Evolutionary conservation across 2,888 invertebrate genomes (phyloP).

Genomic region (Sipha maydis): DNA sequence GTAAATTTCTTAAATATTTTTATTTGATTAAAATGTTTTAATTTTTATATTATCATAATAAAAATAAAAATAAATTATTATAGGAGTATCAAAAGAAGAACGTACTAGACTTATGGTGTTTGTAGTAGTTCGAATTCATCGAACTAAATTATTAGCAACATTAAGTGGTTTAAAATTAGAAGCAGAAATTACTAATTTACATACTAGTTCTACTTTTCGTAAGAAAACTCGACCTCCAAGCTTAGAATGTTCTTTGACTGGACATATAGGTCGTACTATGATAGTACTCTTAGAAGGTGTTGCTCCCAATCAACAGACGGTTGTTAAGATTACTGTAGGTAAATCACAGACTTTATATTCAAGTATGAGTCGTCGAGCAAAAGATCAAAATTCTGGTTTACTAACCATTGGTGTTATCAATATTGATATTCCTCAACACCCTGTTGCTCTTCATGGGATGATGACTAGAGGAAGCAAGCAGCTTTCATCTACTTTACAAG

Average conservation of each 20-base stretch:
- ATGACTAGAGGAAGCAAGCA: slow-evolving; percentile 95
- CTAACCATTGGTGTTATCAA: slow-evolving; percentile 89
- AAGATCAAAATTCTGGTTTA: slow-evolving; percentile 83
- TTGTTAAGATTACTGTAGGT: slow-evolving; percentile 91
- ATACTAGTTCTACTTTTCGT: slow-evolving; percentile 91
- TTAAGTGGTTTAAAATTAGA: slow-evolving; percentile 93
- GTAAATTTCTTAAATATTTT: slow-evolving; percentile 26
- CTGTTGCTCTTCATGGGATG: slow-evolving; percentile 97
- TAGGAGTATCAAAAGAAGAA: slow-evolving; percentile 69
- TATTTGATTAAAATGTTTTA: not conserved
- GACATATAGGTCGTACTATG: slow-evolving; percentile 91
- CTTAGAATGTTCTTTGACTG: slow-evolving; percentile 83
- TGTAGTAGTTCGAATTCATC: slow-evolving; percentile 86
- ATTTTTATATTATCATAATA: not conserved
- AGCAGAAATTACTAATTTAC: slow-evolving; percentile 90
- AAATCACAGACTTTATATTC: slow-evolving; percentile 93
- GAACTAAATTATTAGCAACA: slow-evolving; percentile 86
- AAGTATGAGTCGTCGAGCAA: slow-evolving; percentile 79
- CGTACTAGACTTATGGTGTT: slow-evolving; percentile 84
- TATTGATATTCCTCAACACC: slow-evolving; percentile 97
- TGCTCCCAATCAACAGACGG: slow-evolving; percentile 92
- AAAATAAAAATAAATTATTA: not conserved
- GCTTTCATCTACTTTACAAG: slow-evolving; percentile 90
- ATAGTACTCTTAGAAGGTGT: slow-evolving; percentile 91
- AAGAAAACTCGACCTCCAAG: slow-evolving; percentile 80